Evolutionary conservation across 2,113 vertebrate species (phyloP).

Genomic region (Leptodactylus fuscus): DNA sequence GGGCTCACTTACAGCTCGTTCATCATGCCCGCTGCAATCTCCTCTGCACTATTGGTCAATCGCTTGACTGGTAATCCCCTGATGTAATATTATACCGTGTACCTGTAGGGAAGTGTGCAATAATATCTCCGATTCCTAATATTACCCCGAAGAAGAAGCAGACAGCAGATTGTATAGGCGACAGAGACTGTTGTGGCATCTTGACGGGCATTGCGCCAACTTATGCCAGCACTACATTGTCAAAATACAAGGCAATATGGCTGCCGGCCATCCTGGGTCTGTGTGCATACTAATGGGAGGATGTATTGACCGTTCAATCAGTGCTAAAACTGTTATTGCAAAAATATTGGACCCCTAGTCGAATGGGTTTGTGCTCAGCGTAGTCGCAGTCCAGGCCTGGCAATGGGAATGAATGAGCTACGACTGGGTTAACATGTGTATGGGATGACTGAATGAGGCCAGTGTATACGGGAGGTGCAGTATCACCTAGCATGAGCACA

Average conservation of each 20-base stretch:
- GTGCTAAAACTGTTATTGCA: background rate
- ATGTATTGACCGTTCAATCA: background rate
- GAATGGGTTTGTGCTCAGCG: background rate
- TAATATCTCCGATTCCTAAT: background rate
- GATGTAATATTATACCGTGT: background rate
- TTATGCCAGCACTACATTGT: background rate
- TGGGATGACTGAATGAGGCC: background rate
- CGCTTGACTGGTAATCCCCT: background rate
- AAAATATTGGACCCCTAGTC: background rate
- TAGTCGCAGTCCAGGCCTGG: background rate
- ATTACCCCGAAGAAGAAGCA: background rate
- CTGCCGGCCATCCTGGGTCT: no score
- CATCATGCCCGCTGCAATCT: no score
- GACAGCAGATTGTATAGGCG: background rate
- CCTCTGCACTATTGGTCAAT: background rate
- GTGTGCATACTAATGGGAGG: background rate
- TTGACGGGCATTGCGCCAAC: background rate
- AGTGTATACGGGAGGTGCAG: background rate
- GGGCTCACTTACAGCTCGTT: no score
- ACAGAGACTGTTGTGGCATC: background rate
- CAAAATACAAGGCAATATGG: no score
- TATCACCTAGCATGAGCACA: conserved; percentile 3
- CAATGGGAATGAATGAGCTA: background rate
- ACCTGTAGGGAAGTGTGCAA: background rate
- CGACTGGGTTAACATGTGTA: background rate